Base-by-base conservation (phyloP, 2,888 invertebrate species). In the Thyatira batis region DNA sequence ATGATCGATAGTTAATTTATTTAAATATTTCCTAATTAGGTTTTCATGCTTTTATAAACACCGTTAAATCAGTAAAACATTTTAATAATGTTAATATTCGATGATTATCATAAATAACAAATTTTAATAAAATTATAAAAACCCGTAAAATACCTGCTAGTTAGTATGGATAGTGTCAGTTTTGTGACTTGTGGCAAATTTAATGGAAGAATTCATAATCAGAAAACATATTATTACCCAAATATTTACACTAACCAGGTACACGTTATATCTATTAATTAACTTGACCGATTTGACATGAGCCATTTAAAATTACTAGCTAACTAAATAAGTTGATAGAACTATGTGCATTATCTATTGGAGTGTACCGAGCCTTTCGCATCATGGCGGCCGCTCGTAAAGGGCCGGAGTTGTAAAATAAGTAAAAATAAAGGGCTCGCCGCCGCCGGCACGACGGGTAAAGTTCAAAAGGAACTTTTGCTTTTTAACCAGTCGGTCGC, bases 401-500 rank as follows among this genome's bases (percentile, higher is more conserved):
- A 87, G 78, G 80, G 76, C 76, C 75, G 63, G 75, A 73, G 76
- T 72, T 80, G 78, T 82, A 85, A 85, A 87, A 84, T 81, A 84
- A 83, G 82, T 80, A 85, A 84, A 85, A 82, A 85, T 79, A 84
- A 84, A 84, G 77, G 80, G 76, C 78, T 72, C 63, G 75, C 75
- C 77, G 75, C 75, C 77, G 71, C 64, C 78, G 80, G 83, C 78
- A 73, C 62, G 62, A 76, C 75, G 78, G 73, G 65, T 72, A 69
- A 83, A 85, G 80, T 86, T 85, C 82, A 79, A 84, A 85, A 75
- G 76, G 73, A 86, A 87, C 83, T 87, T 88, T 87, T 84, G 85
- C 85, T 85, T 89, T 88, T 87, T 87, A 89, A 86, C 86, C 84
- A 85, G 85, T 82, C 79, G 77, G 84, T 84, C 80, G 80, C 80